Evolutionary conservation across 2,888 invertebrate species (phyloP).

Genomic region (Brachylomia viminalis): DNA sequence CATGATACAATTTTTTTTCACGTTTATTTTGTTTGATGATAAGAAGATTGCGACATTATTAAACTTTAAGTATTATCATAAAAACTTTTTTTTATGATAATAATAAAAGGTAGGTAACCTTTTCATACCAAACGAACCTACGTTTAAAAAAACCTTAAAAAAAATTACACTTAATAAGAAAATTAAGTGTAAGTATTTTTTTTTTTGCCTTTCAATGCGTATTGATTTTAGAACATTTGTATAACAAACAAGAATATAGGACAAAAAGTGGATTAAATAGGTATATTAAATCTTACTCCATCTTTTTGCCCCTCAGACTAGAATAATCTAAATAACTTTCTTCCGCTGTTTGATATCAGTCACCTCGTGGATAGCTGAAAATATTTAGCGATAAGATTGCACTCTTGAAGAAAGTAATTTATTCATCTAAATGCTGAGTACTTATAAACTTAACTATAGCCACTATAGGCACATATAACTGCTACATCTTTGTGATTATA

Average conservation of each 20-base stretch:
- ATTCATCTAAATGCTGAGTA: too few species aligned
- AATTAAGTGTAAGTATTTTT: neutral
- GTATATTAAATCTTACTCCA: neutral
- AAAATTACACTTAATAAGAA: neutral
- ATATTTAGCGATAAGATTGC: conserved; percentile 32
- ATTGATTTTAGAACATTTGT: neutral
- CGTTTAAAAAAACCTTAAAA: too few species aligned
- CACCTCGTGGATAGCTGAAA: neutral
- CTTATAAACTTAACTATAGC: conserved; percentile 2
- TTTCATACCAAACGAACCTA: neutral
- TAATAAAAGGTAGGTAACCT: neutral
- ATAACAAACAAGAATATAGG: neutral
- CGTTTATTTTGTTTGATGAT: neutral
- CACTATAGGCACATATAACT: neutral
- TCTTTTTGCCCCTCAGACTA: neutral
- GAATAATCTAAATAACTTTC: neutral
- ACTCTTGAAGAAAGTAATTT: conserved; percentile 3
- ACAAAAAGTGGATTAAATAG: neutral
- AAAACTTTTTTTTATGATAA: too few species aligned
- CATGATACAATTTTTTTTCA: neutral
- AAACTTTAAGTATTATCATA: neutral
- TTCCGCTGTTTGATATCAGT: neutral
- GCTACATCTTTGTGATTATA: neutral
- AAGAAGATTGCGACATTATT: neutral
- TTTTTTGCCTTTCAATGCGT: neutral